Evolutionary conservation across 2,113 vertebrate species (phyloP), one percentile per base, ranked within the genome.

Genomic region (Gila orcuttii): DNA sequence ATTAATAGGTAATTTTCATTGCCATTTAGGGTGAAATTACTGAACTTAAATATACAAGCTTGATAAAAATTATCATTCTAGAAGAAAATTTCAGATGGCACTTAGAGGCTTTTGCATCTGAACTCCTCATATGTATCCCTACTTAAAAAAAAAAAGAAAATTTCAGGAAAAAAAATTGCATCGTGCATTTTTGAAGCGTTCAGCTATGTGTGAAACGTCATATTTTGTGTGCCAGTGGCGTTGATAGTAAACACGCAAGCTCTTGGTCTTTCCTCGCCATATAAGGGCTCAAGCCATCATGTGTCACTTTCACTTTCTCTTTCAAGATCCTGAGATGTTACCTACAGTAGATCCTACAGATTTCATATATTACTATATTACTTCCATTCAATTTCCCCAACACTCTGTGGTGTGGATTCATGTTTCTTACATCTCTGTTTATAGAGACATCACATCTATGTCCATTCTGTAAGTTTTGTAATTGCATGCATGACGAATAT

Each of bases 191-290:
- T 36, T 39, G 2, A 71, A 73, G 36, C 7, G 33, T 59, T 57
- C 42, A 55, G 10, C 39, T 21, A 68, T 68, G 42, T 64, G 83
- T 69, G 25, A 47, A 79, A 64, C 10, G 28, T 73, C 2, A 15
- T 36, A 76, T 57, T 68, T 47, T 78, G 21, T 87, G 85, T 89
- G 88, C 85, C 78, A 62, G 66, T 52, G 79, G 2, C 1, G 15
- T 68, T 23, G 15, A 60, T 25, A 15, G 59, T 84, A 76, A 85
- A 84, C 92, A 92, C 89, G 91, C 92, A 91, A 94, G 91, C 93
- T 66, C 47, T n/a, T 52, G 64, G 84, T 83, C 85, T 85, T 81
- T 91, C 83, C 89, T 89, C 83, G 83, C 39, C 87, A 86, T 76
- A 84, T 86, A 76, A 86, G 87, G 87, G 87, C 68, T 39, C 23